Percentiles rank a stretch among this genome's conserved stretches.
phyloP scores from a whole-genome alignment of 2,113 vertebrate species.

The Hoplias malabaricus region DNA sequence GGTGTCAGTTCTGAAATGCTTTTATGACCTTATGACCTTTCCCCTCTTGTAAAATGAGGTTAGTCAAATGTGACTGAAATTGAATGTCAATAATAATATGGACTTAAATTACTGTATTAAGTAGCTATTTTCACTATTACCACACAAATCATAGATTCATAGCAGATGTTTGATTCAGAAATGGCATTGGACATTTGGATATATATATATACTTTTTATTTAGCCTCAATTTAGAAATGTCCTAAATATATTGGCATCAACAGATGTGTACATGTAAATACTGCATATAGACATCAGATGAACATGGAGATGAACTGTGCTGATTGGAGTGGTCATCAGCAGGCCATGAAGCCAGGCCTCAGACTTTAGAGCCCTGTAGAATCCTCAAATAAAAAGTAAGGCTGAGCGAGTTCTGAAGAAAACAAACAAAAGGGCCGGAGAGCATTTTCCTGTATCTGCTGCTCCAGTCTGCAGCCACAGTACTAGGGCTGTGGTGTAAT shows the following conservation, averaged over 20 bases:
- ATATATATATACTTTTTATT: no score
- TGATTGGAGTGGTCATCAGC: background rate
- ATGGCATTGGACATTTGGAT: no score
- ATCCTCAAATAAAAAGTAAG: constrained; percentile 19
- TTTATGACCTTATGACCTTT: background rate
- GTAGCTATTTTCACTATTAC: no score
- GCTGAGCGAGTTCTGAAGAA: constrained; percentile 38
- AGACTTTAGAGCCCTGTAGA: constrained; percentile 56
- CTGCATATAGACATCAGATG: no score
- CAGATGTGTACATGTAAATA: no score
- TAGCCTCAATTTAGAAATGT: no score
- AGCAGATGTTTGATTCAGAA: no score
- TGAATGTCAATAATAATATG: no score
- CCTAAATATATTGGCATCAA: no score
- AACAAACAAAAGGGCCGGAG: constrained; percentile 55
- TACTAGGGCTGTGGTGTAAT: constrained; percentile 62
- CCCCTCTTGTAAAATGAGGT: background rate
- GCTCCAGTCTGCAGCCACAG: constrained; percentile 49
- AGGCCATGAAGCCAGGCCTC: constrained; percentile 2
- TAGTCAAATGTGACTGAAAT: no score
- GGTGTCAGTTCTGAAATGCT: background rate
- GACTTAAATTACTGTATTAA: no score
- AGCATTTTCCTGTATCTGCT: constrained; percentile 43
- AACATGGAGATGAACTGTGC: background rate
- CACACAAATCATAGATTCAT: no score